Base-by-base conservation (phyloP, 2,113 vertebrate species). In the Ardeotis arabs region DNA sequence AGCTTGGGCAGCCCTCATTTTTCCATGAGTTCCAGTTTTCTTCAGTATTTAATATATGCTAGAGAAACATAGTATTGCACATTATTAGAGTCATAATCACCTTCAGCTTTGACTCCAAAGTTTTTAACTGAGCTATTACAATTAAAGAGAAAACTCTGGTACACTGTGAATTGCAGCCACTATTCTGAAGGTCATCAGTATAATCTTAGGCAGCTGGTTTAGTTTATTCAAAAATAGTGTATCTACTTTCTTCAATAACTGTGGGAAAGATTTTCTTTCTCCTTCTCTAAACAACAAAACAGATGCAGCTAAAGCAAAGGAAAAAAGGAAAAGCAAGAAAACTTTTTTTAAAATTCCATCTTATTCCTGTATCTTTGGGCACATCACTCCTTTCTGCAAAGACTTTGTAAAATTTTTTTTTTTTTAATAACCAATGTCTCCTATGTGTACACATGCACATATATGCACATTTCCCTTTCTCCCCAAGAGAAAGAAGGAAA, bases 21-120 rank as follows among this genome's bases (percentile, higher is more conserved):
- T 99, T 99, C 99, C 99, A 99, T 3, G 98, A 96, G 77, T 99
- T 99, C 99, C 99, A 99, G 97, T 99, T 99, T 96, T 99, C 99
- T 97, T 99, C 99, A 23, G 99, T 99, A 97, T 98, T 99, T 96
- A 99, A 98, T 97, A 99, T 99, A 94, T 99, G 99, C 99, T 99
- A 95, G 70, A 81, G 93, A 97, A 96, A 90, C 16, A 90, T 39
- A 84, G 53, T 7, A 79, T 58, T 49, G 20, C 44, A 67, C 12
- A 10, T 66, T 68, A 70, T 50, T 63, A 64, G 41, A 47, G 12
- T 39, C n/a, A 69, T 12, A 93, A 81, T 45, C 19, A 87, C 25
- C 23, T 93, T 88, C 37, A 44, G 80, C 44, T 70, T 4, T 72
- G 80, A 45, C 13, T 15, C 8, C 60, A 5, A 29, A 76, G 58